Percentiles rank a stretch among this genome's conserved stretches.
These are phyloP conservation scores for Eubucco bourcierii DNA, from an alignment of 2,113 vertebrate species.

Conservation along the genomic window DNA sequence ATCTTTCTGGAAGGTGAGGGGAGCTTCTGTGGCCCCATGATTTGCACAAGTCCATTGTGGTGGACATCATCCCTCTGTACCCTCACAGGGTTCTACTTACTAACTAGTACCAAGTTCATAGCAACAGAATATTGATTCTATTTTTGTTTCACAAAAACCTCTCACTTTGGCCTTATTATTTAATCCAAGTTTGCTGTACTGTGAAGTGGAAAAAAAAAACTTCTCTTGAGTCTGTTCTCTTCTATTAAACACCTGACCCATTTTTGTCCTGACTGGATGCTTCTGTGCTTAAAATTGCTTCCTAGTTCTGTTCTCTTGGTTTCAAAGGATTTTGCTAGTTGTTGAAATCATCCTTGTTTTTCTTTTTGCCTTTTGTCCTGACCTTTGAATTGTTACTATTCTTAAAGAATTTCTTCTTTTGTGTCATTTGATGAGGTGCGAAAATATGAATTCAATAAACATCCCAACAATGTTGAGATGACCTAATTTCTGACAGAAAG, in stretches of 20 bases:
- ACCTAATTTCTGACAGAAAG: constrained; percentile 16
- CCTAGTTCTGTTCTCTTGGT: constrained; percentile 17
- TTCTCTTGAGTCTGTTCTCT: constrained; percentile 45
- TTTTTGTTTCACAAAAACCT: neutral
- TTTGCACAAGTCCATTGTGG: neutral
- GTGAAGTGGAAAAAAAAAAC: constrained; percentile 18
- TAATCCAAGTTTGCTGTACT: neutral
- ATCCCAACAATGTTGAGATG: neutral
- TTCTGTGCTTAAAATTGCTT: constrained; percentile 47
- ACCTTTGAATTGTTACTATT: constrained; percentile 41
- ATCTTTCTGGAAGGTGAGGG: neutral
- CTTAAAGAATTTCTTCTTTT: constrained; percentile 9
- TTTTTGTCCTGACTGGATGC: constrained; percentile 37
- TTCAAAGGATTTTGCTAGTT: constrained; percentile 34
- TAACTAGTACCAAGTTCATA: neutral
- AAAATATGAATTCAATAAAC: constrained; percentile 44
- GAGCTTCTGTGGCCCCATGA: neutral
- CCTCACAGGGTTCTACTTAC: neutral
- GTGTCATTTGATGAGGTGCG: constrained; percentile 1
- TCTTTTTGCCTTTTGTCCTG: constrained; percentile 36
- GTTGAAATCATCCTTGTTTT: neutral
- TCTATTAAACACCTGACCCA: constrained; percentile 58
- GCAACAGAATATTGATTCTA: neutral
- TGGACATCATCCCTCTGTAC: neutral
- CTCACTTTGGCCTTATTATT: neutral